Conservation (phyloP, 2,888 invertebrate species). For the Scaptomyza cyrtandrae region DNA sequence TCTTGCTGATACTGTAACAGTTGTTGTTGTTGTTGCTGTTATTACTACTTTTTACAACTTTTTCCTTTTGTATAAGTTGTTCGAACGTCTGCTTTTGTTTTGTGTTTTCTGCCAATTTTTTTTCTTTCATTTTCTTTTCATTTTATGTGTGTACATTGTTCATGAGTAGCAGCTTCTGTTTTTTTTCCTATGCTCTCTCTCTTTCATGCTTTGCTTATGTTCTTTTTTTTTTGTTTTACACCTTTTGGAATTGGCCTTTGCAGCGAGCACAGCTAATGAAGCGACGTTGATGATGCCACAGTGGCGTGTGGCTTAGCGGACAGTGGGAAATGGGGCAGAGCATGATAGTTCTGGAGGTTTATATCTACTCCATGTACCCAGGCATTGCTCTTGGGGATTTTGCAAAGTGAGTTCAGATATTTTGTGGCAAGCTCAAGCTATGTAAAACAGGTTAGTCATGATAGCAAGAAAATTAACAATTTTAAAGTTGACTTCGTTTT, state of each 20-base stretch:
- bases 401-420: conserved; percentile 21
- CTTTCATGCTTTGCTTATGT: conserved; percentile 18
- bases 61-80: conserved; percentile 68
- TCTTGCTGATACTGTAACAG: conserved; percentile 34
- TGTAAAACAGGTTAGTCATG: conserved; percentile 17
- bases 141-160: conserved; percentile 14
- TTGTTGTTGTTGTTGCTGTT: conserved; percentile 45
- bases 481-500: background rate
- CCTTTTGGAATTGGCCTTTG: conserved; percentile 77
- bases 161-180: conserved; percentile 24
- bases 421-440: conserved; percentile 24
- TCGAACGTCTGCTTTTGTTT: conserved; percentile 56
- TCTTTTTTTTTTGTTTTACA: conserved; percentile 56
- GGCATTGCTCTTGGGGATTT: conserved; percentile 11
- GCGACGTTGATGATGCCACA: conserved; percentile 66
- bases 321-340: background rate
- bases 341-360: background rate
- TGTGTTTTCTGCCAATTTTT: conserved; percentile 17
- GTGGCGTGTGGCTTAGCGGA: conserved; percentile 31
- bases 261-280: conserved; percentile 70
- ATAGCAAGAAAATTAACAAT: background rate
- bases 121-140: no score
- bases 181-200: conserved; percentile 2
- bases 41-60: conserved; percentile 74
- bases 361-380: background rate